phyloP scores from a whole-genome alignment of 2,888 invertebrate genomes.

The Isoperla grammatica region DNA sequence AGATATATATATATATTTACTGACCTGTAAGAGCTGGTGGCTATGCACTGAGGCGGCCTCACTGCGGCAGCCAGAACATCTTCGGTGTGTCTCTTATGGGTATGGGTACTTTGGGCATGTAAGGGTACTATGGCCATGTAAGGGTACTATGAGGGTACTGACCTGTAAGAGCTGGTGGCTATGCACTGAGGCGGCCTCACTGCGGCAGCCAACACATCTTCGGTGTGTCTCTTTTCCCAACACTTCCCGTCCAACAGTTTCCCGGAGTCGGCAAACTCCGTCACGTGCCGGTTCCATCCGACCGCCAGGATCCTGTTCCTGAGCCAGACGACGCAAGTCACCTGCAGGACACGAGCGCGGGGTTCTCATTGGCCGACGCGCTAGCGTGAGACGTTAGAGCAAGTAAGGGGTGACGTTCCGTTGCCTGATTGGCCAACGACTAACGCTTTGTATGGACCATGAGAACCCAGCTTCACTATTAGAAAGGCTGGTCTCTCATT shows the following conservation, averaged over 20 bases:
- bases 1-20: too few species aligned
- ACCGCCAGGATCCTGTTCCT: slow-evolving; percentile 61
- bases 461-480: too few species aligned
- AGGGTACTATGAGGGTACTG: too few species aligned
- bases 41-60: slow-evolving; percentile 58
- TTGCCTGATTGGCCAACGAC: too few species aligned
- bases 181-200: slow-evolving; percentile 57
- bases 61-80: slow-evolving; percentile 68
- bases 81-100: slow-evolving; percentile 63
- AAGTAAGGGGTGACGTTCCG: too few species aligned
- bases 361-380: too few species aligned
- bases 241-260: slow-evolving; percentile 50
- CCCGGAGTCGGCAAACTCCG: slow-evolving; percentile 56
- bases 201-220: slow-evolving; percentile 68
- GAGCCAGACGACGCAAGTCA: slow-evolving; percentile 51
- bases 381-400: too few species aligned
- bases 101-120: too few species aligned
- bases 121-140: too few species aligned
- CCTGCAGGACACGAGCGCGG: slow-evolving; percentile 38
- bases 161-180: slow-evolving; percentile 62
- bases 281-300: slow-evolving; percentile 71
- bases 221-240: slow-evolving; percentile 67
- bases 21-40: slow-evolving; percentile 59
- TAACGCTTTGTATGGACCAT: too few species aligned
- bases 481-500: too few species aligned